Conservation (phyloP, 2,797 vertebrate species). For the Ctenopoma multispine region DNA sequence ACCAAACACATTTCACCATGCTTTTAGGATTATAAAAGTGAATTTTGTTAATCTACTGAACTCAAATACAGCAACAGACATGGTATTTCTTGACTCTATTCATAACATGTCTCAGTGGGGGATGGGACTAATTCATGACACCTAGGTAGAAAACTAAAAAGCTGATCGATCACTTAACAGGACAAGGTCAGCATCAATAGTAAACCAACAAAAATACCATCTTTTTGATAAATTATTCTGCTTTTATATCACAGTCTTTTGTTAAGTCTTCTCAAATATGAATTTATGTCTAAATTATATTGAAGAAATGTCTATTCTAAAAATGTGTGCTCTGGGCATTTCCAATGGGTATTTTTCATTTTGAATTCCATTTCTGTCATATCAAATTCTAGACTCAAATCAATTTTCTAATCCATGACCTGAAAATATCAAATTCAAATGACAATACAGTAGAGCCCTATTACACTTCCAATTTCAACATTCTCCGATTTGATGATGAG, state of each 20-base stretch:
- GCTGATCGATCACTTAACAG: slow-evolving; percentile 11
- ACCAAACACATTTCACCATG: background rate
- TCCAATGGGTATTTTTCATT: too few relatives aligned
- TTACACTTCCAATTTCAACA: background rate
- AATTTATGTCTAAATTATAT: background rate
- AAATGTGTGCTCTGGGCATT: too few relatives aligned
- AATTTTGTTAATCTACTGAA: background rate
- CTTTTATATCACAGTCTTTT: background rate
- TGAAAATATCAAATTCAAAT: background rate
- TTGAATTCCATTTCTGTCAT: too few relatives aligned
- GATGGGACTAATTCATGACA: slow-evolving; percentile 1
- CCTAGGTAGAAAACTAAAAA: slow-evolving; percentile 23
- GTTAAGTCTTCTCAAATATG: background rate
- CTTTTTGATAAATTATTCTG: background rate
- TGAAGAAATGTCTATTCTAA: too few relatives aligned
- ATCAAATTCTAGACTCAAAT: too few relatives aligned
- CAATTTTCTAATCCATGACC: too few relatives aligned
- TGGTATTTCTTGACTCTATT: background rate
- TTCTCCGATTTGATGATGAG: background rate
- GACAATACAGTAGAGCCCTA: too few relatives aligned
- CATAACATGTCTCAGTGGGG: slow-evolving; percentile 15
- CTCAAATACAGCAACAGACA: background rate
- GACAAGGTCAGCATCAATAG: slow-evolving; percentile 4
- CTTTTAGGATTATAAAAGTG: background rate
- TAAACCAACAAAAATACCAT: background rate